Percentiles rank a stretch among this genome's conserved stretches.
phyloP scores from a whole-genome alignment of 2,797 vertebrate species.

The Neopelma chrysocephalum region DNA sequence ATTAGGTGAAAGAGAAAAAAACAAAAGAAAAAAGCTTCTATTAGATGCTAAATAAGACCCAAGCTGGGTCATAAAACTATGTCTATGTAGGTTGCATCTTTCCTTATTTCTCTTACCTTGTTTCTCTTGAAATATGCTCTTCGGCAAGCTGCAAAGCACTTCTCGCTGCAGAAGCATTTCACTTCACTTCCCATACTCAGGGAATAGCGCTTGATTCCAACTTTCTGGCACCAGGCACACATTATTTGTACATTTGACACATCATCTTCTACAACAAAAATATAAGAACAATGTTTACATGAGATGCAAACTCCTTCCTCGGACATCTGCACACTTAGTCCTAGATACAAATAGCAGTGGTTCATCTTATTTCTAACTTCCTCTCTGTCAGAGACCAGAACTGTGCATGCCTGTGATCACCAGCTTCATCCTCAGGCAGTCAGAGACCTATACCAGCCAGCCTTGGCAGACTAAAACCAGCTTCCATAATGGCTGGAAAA shows the following conservation, averaged over 20 bases:
- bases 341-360: background rate
- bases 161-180: conserved; percentile 99
- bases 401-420: background rate
- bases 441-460: background rate
- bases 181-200: conserved; percentile 99
- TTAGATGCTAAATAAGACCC: conserved; percentile 47
- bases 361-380: conserved; percentile 1
- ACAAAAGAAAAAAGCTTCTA: conserved; percentile 28
- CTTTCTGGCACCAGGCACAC: conserved; percentile 99
- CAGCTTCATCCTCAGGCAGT: background rate
- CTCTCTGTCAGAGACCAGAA: background rate
- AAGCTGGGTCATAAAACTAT: conserved; percentile 20
- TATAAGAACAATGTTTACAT: conserved; percentile 80
- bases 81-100: conserved; percentile 40
- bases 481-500: conserved; percentile 31
- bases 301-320: conserved; percentile 75
- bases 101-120: conserved; percentile 86
- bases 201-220: conserved; percentile 97
- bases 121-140: conserved; percentile 99
- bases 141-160: conserved; percentile 98
- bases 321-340: conserved; percentile 62
- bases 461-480: background rate
- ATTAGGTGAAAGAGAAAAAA: conserved; percentile 55
- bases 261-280: conserved; percentile 91
- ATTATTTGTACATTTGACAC: conserved; percentile 97